Percentiles rank a stretch among this genome's conserved stretches.
Evolutionary conservation across 1,140 invertebrate genomes (phyloP).

Genomic region (Diploscapter pachys): DNA sequence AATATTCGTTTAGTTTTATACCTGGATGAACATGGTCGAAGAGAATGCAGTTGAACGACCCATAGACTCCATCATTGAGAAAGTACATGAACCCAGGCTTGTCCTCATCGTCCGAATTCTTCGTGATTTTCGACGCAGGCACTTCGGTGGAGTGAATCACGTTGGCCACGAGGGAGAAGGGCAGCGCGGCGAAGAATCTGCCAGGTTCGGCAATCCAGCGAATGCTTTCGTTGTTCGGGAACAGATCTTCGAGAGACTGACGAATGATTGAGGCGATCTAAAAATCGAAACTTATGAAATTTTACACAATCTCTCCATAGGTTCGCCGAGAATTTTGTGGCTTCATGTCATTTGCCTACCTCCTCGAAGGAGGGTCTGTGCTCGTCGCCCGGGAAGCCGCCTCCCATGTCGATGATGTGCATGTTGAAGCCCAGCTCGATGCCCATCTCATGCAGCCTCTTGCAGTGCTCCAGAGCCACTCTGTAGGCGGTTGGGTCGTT

Average conservation of each 20-base stretch:
- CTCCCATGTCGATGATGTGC: conserved; percentile 62
- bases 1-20: too few relatives aligned
- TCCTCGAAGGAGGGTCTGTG: conserved; percentile 40
- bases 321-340: too few relatives aligned
- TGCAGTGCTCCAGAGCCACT: conserved; percentile 43
- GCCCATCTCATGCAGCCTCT: conserved; percentile 49
- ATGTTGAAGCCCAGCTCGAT: conserved; percentile 22
- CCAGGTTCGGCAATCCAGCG: conserved; percentile 79
- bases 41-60: conserved; percentile 93
- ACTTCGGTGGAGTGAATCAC: conserved; percentile 77
- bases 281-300: neutral
- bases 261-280: conserved; percentile 12
- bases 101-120: conserved; percentile 24
- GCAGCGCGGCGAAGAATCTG: conserved; percentile 83
- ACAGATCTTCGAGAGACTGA: conserved; percentile 23
- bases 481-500: conserved; percentile 61
- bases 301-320: neutral
- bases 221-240: conserved; percentile 64
- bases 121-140: conserved; percentile 43
- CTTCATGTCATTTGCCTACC: too few relatives aligned
- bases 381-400: conserved; percentile 63
- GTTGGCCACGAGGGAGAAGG: conserved; percentile 82
- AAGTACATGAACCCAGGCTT: conserved; percentile 76
- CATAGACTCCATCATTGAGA: conserved; percentile 94
- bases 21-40: conserved; percentile 68